Conservation (phyloP, 64 coral and sea anemone genomes). For the Montipora cactus region DNA sequence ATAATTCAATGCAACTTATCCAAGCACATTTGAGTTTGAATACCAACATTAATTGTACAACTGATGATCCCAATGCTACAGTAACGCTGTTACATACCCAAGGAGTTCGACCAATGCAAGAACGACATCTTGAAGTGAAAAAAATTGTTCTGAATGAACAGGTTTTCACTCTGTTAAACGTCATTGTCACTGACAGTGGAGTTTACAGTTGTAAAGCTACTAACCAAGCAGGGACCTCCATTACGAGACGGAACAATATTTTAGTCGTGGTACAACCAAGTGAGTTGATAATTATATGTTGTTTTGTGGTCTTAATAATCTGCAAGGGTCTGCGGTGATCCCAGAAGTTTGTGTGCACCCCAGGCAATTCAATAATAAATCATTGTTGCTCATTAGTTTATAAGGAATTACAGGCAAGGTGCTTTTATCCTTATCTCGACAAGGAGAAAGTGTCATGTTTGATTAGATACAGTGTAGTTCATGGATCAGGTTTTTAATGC, state of each 20-base stretch:
- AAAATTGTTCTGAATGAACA: not conserved
- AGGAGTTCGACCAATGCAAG: not conserved
- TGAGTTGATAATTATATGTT: not conserved
- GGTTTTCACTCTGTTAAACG: not conserved
- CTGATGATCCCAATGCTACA: slow-evolving; percentile 42
- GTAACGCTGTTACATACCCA: not conserved
- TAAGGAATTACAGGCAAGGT: too few species aligned
- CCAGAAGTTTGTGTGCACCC: too few species aligned
- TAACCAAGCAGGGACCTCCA: not conserved
- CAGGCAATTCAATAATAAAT: too few species aligned
- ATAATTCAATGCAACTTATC: not conserved
- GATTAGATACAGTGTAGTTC: too few species aligned
- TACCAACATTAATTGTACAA: slow-evolving; percentile 19
- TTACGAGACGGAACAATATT: not conserved
- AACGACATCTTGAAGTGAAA: not conserved
- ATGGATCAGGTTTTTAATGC: too few species aligned
- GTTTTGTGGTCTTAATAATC: too few species aligned
- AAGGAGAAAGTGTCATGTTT: too few species aligned
- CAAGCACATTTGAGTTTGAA: not conserved
- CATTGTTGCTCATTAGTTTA: too few species aligned
- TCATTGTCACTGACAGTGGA: not conserved
- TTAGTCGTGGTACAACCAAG: not conserved
- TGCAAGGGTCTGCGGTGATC: too few species aligned
- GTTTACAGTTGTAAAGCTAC: slow-evolving; percentile 11
- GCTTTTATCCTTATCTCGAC: too few species aligned